These are phyloP conservation scores for Osmoderma eremita DNA, from an alignment of 2,888 invertebrate species.

Conservation along the genomic window DNA sequence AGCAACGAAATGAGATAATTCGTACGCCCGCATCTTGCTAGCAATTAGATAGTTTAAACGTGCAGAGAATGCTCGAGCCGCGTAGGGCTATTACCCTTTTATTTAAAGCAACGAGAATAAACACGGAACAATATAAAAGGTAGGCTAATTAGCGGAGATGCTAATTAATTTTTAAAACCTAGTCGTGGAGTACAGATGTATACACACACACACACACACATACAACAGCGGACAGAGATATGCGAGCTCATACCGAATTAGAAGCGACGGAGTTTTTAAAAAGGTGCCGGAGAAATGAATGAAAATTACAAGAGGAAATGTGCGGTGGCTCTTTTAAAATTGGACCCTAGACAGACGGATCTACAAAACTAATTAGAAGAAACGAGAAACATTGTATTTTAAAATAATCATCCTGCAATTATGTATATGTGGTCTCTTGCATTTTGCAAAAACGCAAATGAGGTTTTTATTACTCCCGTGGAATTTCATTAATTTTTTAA, in stretches of 20 bases:
- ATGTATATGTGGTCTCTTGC: slow-evolving; percentile 44
- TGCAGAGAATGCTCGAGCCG: slow-evolving; percentile 24
- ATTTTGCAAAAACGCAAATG: slow-evolving; percentile 46
- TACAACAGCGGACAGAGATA: slow-evolving; percentile 16
- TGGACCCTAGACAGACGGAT: slow-evolving; percentile 43
- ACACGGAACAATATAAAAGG: slow-evolving; percentile 42
- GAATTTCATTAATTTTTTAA: slow-evolving; percentile 44
- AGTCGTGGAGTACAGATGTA: not conserved
- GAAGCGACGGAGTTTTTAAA: slow-evolving; percentile 31
- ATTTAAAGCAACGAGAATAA: slow-evolving; percentile 35
- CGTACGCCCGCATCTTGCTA: slow-evolving; percentile 20
- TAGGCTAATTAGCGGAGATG: slow-evolving; percentile 42
- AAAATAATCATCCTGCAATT: slow-evolving; percentile 48
- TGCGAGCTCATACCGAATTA: not conserved
- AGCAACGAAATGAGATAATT: too few relatives aligned
- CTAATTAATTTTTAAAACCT: slow-evolving; percentile 42
- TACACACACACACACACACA: not conserved
- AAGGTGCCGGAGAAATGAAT: slow-evolving; percentile 36
- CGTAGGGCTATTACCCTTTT: slow-evolving; percentile 31
- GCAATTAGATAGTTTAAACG: slow-evolving; percentile 37
- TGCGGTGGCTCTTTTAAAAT: slow-evolving; percentile 42
- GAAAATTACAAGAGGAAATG: slow-evolving; percentile 41
- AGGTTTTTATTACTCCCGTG: slow-evolving; percentile 41
- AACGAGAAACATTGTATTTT: slow-evolving; percentile 46
- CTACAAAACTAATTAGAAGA: slow-evolving; percentile 46